Base-by-base conservation (phyloP, 2,888 invertebrate species). In the Thysanoteuthis rhombus region DNA sequence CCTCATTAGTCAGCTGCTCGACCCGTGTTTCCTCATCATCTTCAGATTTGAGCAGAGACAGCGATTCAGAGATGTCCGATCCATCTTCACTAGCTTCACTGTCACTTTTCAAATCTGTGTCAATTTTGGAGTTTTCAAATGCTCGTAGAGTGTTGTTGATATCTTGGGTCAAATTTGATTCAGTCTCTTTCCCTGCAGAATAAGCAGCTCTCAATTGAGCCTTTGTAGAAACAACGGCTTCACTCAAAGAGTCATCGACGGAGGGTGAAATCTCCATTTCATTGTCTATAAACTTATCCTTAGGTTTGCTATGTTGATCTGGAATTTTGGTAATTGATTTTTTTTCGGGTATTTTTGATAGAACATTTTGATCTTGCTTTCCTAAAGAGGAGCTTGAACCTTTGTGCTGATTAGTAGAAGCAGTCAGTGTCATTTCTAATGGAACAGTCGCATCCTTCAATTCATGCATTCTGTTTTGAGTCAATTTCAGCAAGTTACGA, bases 381-480 rank as follows among this genome's bases (percentile, higher is more conserved):
- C 32, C 16, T 38, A n/a, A 45, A n/a, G 92, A 42, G 32, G 32
- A 45, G 45, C 42, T 45, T 0, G 40, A n/a, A 92, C 5, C n/a
- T 42, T 92, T 45, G 19, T n/a, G 40, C 8, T 42, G 92, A 28
- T n/a, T 19, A 28, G 19, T 42, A 32, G 42, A 42, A 32, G 28
- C 10, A 19, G 40, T 45, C n/a, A 16, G 40, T 45, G 93, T 90
- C 47, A 93, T 92, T 39, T 94, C 92, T 93, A 96, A 93, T 47
- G 96, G 96, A 40, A 96, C 95, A 93, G 89, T 94, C n/a, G 96
- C 93, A 42, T 94, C 94, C 25, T 95, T 95, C 39, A 96, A 45
- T n/a, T 93, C 92, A 16, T 94, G 93, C 45, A 94, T 93, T 93
- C 95, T 95, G 39, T 94, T 94, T 58, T 94, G 93, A 8, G 96